Evolutionary conservation across 2,113 vertebrate genomes (phyloP), one percentile per base, ranked within the genome.

Genomic region (Dascyllus trimaculatus): DNA sequence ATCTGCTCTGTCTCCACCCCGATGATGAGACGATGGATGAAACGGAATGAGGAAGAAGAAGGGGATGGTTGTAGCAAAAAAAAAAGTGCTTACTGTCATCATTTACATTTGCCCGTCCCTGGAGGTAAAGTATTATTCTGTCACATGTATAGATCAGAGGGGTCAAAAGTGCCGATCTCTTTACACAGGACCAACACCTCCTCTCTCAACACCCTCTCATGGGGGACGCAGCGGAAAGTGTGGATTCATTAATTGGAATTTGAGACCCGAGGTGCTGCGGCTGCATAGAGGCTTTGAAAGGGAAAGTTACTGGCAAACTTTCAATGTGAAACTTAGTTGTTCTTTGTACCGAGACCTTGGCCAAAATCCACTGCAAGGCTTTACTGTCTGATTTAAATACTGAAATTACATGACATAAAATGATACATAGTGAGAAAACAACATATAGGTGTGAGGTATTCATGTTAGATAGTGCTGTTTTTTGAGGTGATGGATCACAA

Each of bases 101-200:
- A 75, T 88, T 86, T 81, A 70, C 40, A 65, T 75, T 61, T 78
- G 29, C 25, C 72, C 7, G 8, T 80, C 80, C 80, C 85, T 43
- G 24, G 26, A 83, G 76, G 45, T 29, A 60, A 13, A 46, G 58
- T 52, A 73, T 88, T 79, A 85, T 84, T 90, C 66, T 88, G 81
- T 85, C 85, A 84, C 61, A 79, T 81, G 72, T 68, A 85, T 75
- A 25, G 71, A 90, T 89, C 79, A 76, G 63, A 57, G 26, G 67
- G 85, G 87, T 91, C 80, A 89, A 71, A 77, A 62, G 74, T 82
- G 67, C 40, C 22, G 25, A 7, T 82, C 66, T 77, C 70, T 76
- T 58, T 61, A 53, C 59, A 80, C 24, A 26, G 32, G 65, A 45
- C 29, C 22, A 60, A 48, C 58, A 75, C 66, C 49, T 26, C 65